Conservation (phyloP, 2,888 invertebrate species). For the Furcula furcula region DNA sequence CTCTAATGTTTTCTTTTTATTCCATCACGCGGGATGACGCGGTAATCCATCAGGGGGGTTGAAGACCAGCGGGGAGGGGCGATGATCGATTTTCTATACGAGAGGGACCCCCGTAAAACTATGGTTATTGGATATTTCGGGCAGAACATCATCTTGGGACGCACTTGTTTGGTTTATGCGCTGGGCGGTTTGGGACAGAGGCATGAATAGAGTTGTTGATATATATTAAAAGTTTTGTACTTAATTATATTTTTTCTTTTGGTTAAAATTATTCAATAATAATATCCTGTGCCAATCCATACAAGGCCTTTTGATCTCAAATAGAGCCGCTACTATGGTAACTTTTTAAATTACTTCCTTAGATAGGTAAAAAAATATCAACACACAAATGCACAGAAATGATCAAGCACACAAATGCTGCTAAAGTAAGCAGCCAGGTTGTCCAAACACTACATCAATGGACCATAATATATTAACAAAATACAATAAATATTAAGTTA, state of each 20-base stretch:
- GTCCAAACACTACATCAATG: no score
- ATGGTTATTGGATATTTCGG: constrained; percentile 75
- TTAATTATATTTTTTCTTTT: neutral
- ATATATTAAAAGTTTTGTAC: neutral
- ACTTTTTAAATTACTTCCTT: no score
- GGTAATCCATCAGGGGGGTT: constrained; percentile 69
- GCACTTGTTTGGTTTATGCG: constrained; percentile 55
- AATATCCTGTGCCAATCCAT: no score
- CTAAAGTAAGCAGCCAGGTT: no score
- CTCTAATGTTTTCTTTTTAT: constrained; percentile 77
- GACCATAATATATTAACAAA: no score
- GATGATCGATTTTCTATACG: constrained; percentile 67
- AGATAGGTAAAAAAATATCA: no score
- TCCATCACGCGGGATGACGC: constrained; percentile 62
- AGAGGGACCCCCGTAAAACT: constrained; percentile 65
- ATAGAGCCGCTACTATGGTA: no score
- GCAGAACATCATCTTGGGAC: constrained; percentile 53
- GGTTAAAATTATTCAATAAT: no score
- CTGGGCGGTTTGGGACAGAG: constrained; percentile 34
- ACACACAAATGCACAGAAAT: no score
- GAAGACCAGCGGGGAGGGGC: constrained; percentile 34
- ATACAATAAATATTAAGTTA: no score
- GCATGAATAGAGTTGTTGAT: constrained; percentile 25
- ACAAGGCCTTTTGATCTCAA: no score
- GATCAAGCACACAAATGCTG: no score